Conservation (phyloP, 2,113 vertebrate genomes). For the Phylloscopus whistleri region DNA sequence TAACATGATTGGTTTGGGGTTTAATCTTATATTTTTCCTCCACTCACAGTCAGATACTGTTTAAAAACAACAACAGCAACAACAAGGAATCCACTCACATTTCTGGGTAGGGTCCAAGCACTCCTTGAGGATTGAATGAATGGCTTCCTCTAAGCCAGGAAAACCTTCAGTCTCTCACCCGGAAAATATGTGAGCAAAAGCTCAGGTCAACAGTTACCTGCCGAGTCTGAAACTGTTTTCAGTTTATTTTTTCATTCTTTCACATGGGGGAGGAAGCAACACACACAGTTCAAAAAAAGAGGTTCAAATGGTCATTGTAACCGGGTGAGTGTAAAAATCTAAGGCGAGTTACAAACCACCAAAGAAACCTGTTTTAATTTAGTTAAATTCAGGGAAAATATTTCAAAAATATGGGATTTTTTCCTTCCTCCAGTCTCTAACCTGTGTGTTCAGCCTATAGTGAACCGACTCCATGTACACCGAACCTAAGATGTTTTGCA, state of each 20-base stretch:
- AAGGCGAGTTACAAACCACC: not conserved
- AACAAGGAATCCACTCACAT: not conserved
- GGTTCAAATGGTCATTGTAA: not conserved
- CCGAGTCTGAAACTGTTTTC: not conserved
- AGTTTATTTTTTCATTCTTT: not conserved
- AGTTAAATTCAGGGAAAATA: not conserved
- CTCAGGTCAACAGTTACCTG: not conserved
- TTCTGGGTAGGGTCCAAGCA: not conserved
- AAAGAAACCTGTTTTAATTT: not conserved
- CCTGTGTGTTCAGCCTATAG: not conserved
- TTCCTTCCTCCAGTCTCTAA: not conserved
- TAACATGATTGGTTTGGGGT: not conserved
- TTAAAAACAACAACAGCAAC: conserved; percentile 13
- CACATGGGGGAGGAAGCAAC: not conserved
- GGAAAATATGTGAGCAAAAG: not conserved
- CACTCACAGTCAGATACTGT: not conserved
- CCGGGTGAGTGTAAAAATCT: not conserved
- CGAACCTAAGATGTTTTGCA: not conserved
- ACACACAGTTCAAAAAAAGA: not conserved
- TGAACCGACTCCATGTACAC: not conserved
- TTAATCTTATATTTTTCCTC: not conserved
- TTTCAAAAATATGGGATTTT: not conserved
- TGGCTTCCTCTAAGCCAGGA: conserved; percentile 7
- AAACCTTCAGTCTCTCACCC: not conserved
- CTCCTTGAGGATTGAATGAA: not conserved